Base-by-base conservation (phyloP, 1,140 invertebrate genomes). In the Vanessa tameamea region DNA sequence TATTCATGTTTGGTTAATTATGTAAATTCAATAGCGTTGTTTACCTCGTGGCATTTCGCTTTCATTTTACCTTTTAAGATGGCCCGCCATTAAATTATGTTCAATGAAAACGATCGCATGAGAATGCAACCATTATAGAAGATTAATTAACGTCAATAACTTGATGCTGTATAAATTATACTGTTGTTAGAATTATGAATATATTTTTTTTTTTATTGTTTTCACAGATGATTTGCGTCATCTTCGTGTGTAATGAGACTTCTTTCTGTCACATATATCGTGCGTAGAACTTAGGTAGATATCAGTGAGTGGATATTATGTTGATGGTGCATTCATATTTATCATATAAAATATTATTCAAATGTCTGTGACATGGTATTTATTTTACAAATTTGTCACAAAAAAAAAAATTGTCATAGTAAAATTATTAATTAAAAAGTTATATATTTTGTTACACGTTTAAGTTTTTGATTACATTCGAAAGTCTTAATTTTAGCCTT, bases 31-130 rank as follows among this genome's bases (percentile, higher is more conserved):
- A 77, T 57, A 57, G 75, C 77, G 78, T 75, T 76, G 81, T 81
- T 80, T 78, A 79, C 77, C 77, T 76, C 78, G 72, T 73, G 74
- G 79, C 76, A 79, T 76, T 79, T 73, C 65, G 73, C 67, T 78
- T 80, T 79, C 70, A 69, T 81, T 89, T 86, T 89, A 80, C 87
- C 79, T 85, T 82, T 88, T 83, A 76, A 81, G 76, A 85, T 80
- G 79, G 76, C 67, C 79, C 68, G 76, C 72, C 76, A 73, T 81
- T 78, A 79, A 82, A 75, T 81, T 80, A 79, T 78, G 81, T 81
- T 75, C 72, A 79, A 73, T 76, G 69, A 66, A 81, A 84, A 78
- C 55, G 76, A 80, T 81, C 73, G 75, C 78, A 82, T 72, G 82
- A 66, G 51, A 78, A 51, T 73, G 76, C 75, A 74, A 78, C 37